Base-by-base conservation (phyloP, 2,888 invertebrate genomes). In the Microchrysa polita region DNA sequence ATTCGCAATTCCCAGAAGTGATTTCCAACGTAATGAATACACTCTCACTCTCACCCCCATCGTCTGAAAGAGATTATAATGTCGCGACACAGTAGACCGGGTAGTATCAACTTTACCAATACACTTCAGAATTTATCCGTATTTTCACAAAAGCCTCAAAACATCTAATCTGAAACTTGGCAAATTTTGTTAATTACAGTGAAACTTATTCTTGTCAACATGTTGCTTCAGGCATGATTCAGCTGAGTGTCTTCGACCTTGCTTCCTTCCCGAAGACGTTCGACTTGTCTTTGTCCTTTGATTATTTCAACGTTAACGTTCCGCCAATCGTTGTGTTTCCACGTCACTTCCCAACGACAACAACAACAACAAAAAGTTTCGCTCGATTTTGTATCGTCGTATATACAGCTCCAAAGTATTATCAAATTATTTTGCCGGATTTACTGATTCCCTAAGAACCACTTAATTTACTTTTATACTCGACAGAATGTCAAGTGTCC, bases 391-490 rank as follows among this genome's bases (percentile, higher is more conserved):
- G 14, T 34, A 7, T n/a, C 16, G 48, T 48, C n/a, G n/a, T n/a
- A n/a, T n/a, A n/a, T n/a, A n/a, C n/a, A 48, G 48, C 48, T 48
- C 48, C 16, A 12, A n/a, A 48, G 48, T 69, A 69, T 69, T 69
- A 69, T 69, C 69, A 55, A 69, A 69, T 69, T 69, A 69, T 69
- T 69, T 69, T 57, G 55, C 57, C 57, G 57, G 69, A 69, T 69
- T 69, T 69, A 55, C 69, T 55, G 69, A 69, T 69, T 55, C 69
- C 69, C 69, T 18, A 69, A 69, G 57, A 69, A 69, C 69, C 69
- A 69, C 69, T 69, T 69, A 69, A 69, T 69, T 69, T 69, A 69
- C 69, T 69, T 69, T 69, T 40, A 69, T 69, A 55, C 57, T 40
- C 55, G 57, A 40, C 69, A 69, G 69, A 69, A 69, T 69, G 69